Evolutionary conservation across 1,140 invertebrate species (phyloP).

Genomic region (Dendrolimus punctatus): DNA sequence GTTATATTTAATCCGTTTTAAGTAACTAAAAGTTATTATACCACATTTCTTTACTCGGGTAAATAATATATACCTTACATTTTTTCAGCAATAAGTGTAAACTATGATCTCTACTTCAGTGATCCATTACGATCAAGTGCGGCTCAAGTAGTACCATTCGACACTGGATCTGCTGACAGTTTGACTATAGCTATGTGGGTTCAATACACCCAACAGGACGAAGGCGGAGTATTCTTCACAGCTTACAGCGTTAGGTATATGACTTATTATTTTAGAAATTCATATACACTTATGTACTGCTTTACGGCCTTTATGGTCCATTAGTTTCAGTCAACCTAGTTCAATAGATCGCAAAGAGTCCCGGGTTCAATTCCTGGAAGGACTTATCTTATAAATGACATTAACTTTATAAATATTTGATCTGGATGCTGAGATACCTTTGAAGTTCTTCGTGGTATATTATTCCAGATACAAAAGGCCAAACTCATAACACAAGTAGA

Average conservation of each 20-base stretch:
- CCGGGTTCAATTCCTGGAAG: no score
- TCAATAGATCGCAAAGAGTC: no score
- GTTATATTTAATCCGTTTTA: no score
- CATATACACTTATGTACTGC: neutral
- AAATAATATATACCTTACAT: slow-evolving; percentile 6
- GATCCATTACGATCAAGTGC: slow-evolving; percentile 91
- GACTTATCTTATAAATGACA: no score
- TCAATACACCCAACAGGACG: slow-evolving; percentile 91
- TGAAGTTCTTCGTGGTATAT: no score
- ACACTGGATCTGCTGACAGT: slow-evolving; percentile 81
- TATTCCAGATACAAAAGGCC: no score
- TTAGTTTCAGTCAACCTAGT: no score
- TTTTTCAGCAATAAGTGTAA: slow-evolving; percentile 90
- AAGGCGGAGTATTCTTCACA: slow-evolving; percentile 94
- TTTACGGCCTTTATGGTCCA: no score
- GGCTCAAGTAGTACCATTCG: slow-evolving; percentile 91
- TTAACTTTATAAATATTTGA: no score
- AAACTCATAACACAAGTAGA: no score
- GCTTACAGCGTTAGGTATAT: slow-evolving; percentile 83
- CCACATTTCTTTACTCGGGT: neutral
- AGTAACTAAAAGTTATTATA: no score
- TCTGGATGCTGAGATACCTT: no score
- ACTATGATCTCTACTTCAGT: slow-evolving; percentile 96
- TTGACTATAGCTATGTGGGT: slow-evolving; percentile 97
- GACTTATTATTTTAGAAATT: neutral